Percentiles rank a stretch among this genome's conserved stretches.
These are phyloP conservation scores for Lophius piscatorius DNA, from an alignment of 2,113 vertebrate species.

Conservation along the genomic window DNA sequence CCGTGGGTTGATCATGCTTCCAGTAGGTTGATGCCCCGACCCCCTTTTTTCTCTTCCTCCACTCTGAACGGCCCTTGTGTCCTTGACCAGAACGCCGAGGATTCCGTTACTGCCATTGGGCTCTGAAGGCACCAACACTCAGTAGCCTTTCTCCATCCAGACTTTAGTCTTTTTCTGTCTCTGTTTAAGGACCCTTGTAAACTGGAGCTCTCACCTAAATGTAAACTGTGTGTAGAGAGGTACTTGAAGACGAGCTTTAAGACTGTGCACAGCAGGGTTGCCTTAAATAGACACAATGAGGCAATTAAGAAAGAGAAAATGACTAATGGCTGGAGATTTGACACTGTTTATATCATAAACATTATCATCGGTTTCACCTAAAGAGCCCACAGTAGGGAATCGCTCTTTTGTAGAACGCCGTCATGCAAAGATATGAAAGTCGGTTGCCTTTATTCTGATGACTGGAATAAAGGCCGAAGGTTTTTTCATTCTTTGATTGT, in stretches of 20 bases:
- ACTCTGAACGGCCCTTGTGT: slow-evolving; percentile 93
- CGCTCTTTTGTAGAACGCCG: slow-evolving; percentile 60
- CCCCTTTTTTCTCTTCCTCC: slow-evolving; percentile 85
- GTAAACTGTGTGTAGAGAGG: slow-evolving; percentile 15
- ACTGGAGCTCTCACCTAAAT: slow-evolving; percentile 12
- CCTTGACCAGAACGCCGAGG: slow-evolving; percentile 96
- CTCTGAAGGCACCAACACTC: slow-evolving; percentile 67
- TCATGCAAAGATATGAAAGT: slow-evolving; percentile 70
- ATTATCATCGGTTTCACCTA: slow-evolving; percentile 30
- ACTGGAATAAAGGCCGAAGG: slow-evolving; percentile 57
- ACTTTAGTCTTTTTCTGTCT: slow-evolving; percentile 76
- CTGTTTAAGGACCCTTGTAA: slow-evolving; percentile 77
- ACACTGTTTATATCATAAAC: slow-evolving; percentile 28
- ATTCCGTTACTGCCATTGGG: slow-evolving; percentile 78
- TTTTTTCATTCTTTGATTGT: slow-evolving; percentile 73
- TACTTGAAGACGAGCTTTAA: slow-evolving; percentile 14
- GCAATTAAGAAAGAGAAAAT: slow-evolving; percentile 61
- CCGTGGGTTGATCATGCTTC: slow-evolving; percentile 99
- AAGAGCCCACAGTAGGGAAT: slow-evolving; percentile 78
- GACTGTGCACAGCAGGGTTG: slow-evolving; percentile 15
- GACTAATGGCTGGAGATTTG: slow-evolving; percentile 68
- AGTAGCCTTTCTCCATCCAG: slow-evolving; percentile 44
- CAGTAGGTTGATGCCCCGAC: slow-evolving; percentile 92
- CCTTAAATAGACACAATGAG: slow-evolving; percentile 80
- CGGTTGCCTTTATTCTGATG: slow-evolving; percentile 53